A percentile compares a stretch with the other conserved stretches of the same genome.
Evolutionary conservation across 2,113 vertebrate species (phyloP).

Genomic region (Himantopus leucocephalus): DNA sequence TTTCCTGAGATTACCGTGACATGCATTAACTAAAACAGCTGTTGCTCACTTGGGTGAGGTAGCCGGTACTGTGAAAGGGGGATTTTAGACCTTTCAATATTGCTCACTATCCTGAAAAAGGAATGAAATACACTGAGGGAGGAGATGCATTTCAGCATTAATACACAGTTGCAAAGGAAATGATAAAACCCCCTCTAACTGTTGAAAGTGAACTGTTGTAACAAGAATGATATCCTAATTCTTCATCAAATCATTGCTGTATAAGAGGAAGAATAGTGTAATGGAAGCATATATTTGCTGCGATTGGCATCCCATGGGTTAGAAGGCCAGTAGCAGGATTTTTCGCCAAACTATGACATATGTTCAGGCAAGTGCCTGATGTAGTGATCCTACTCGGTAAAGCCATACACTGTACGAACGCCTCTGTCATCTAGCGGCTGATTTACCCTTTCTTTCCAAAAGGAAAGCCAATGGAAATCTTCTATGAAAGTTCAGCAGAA

Average conservation of each 20-base stretch:
- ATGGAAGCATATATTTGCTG: accelerated
- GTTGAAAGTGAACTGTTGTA: background rate
- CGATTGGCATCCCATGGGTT: background rate
- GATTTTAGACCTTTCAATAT: background rate
- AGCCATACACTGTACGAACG: background rate
- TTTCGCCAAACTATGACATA: accelerated
- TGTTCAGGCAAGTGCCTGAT: background rate
- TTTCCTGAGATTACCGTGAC: background rate
- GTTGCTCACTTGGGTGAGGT: background rate
- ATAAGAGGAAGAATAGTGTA: background rate
- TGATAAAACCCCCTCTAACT: accelerated
- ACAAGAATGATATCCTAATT: background rate
- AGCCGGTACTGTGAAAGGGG: background rate
- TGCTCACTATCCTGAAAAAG: background rate
- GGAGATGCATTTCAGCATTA: background rate
- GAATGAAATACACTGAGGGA: background rate
- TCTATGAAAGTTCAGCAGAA: background rate
- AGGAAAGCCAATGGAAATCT: background rate
- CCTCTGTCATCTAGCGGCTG: background rate
- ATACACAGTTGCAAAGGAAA: background rate
- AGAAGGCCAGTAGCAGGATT: background rate
- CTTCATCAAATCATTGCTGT: background rate
- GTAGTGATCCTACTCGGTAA: background rate
- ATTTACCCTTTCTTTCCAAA: background rate
- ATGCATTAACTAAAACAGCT: background rate